These are phyloP conservation scores for Ptilorrhoa leucosticta DNA, from an alignment of 2,113 vertebrate species.

Conservation along the genomic window DNA sequence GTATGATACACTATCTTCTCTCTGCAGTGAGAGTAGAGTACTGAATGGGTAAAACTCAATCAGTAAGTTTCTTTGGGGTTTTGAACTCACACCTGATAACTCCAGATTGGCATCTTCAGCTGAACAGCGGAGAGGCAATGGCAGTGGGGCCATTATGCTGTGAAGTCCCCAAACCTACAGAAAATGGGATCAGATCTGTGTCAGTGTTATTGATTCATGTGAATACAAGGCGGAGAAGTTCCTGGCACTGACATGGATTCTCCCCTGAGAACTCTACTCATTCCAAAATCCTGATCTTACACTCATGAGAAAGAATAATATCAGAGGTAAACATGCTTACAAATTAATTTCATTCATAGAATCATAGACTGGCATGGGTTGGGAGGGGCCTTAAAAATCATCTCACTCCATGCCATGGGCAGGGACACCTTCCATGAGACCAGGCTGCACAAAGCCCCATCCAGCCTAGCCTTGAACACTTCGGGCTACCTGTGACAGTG, in stretches of 20 bases:
- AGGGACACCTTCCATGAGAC: neutral
- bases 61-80: neutral
- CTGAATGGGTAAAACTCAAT: neutral
- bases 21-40: neutral
- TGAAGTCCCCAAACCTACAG: neutral
- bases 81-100: neutral
- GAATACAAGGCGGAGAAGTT: neutral
- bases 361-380: neutral
- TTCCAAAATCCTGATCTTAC: neutral
- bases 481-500: no score
- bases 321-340: neutral
- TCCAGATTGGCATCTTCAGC: neutral
- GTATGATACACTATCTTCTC: neutral
- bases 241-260: neutral
- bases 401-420: neutral
- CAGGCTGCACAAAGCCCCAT: neutral
- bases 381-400: neutral
- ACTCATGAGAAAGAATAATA: neutral
- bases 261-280: neutral
- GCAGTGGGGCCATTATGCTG: rapidly evolving
- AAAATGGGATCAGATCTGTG: neutral
- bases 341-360: neutral
- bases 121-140: neutral
- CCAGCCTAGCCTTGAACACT: no score
- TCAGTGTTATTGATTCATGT: neutral